Conservation (phyloP, 1,140 invertebrate genomes). For the Chionoecetes opilio region DNA sequence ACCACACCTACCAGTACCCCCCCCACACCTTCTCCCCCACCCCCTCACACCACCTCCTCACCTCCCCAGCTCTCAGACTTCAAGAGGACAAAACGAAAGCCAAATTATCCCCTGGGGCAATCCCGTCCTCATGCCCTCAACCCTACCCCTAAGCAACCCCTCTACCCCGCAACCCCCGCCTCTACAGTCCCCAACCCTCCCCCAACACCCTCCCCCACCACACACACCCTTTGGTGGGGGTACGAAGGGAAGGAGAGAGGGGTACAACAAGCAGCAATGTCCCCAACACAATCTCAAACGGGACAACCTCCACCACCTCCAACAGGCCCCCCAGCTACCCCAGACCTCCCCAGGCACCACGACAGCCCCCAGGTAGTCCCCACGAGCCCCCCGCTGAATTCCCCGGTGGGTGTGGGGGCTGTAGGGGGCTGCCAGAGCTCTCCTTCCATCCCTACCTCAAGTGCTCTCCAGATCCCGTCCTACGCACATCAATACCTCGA, state of each 20-base stretch:
- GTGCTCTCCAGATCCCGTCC: no score
- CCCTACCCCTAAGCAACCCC: conserved; percentile 34
- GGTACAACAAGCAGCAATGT: not conserved
- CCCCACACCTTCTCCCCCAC: conserved; percentile 46
- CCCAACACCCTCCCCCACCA: not conserved
- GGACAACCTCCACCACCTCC: conserved; percentile 24
- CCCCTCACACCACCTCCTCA: conserved; percentile 22
- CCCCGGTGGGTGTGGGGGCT: conserved; percentile 40
- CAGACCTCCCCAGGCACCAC: conserved; percentile 36
- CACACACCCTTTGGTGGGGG: conserved; percentile 34
- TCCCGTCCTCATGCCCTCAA: conserved; percentile 51
- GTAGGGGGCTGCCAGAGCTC: conserved; percentile 2
- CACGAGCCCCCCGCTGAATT: conserved; percentile 53
- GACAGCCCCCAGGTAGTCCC: conserved; percentile 59
- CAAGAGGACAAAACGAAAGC: conserved; percentile 40
- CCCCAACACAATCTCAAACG: conserved; percentile 42
- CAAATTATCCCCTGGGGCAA: conserved; percentile 55
- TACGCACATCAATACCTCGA: conserved; percentile 56
- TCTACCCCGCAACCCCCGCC: conserved; percentile 57
- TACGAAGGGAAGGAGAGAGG: conserved; percentile 59
- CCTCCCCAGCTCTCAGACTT: conserved; percentile 51
- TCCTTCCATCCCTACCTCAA: not conserved
- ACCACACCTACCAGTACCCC: conserved; percentile 45
- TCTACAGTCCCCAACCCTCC: not conserved
- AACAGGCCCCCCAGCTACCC: not conserved